Conservation (phyloP, 2,888 invertebrate species). For the Caenorhabditis sp. region DNA sequence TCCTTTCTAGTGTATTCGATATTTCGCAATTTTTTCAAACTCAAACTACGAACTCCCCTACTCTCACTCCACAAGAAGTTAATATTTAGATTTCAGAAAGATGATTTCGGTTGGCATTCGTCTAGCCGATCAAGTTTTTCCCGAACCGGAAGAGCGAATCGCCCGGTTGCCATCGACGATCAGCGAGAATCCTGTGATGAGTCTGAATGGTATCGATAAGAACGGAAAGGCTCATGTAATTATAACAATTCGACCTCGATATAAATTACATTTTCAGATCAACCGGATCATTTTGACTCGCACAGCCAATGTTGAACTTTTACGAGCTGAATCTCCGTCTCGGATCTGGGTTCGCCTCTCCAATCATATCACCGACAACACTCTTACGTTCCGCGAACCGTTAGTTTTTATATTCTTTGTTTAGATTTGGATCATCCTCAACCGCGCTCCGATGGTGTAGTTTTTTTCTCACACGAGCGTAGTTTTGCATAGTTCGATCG, state of each 20-base stretch:
- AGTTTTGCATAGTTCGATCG: too few relatives aligned
- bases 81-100: too few relatives aligned
- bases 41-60: too few relatives aligned
- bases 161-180: slow-evolving; percentile 4
- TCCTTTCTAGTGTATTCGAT: too few relatives aligned
- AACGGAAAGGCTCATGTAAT: slow-evolving; percentile 29
- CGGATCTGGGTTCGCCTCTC: slow-evolving; percentile 68
- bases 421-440: too few relatives aligned
- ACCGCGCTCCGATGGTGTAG: too few relatives aligned
- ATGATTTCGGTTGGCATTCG: slow-evolving; percentile 55
- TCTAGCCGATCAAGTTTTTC: slow-evolving; percentile 45
- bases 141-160: slow-evolving; percentile 39
- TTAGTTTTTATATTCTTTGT: too few relatives aligned
- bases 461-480: too few relatives aligned
- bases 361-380: slow-evolving; percentile 67
- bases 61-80: too few relatives aligned
- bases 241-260: neutral
- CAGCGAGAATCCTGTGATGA: slow-evolving; percentile 39
- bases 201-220: slow-evolving; percentile 50
- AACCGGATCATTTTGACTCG: slow-evolving; percentile 59
- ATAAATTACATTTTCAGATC: slow-evolving; percentile 49
- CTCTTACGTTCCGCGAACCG: slow-evolving; percentile 66
- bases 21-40: too few relatives aligned
- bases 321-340: slow-evolving; percentile 66
- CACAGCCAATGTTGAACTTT: slow-evolving; percentile 53